Base-by-base conservation (phyloP, 2,888 invertebrate species). In the Callimorpha dominula region DNA sequence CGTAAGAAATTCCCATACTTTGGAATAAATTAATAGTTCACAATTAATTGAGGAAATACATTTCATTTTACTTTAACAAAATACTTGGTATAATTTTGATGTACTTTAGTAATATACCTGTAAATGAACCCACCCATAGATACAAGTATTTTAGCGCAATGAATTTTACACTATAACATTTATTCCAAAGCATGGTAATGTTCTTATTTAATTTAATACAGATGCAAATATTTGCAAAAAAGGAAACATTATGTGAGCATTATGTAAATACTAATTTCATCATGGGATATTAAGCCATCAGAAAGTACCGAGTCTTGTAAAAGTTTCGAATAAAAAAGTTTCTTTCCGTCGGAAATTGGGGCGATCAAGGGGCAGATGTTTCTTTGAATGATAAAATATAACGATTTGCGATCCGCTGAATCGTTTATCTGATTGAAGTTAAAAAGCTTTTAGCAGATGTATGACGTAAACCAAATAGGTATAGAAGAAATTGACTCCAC, bases 361-460 rank as follows among this genome's bases (percentile, higher is more conserved):
- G 65, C 81, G 73, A 78, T 78, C 78, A 82, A 75, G 78, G 78
- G 71, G 76, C 83, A 82, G 81, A 82, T 82, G 81, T 80, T 81
- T 74, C 67, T 67, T 71, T 68, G 76, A 81, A 80, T 77, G 80
- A 82, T 80, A 81, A 82, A 77, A 80, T 72, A 72, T 80, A 76
- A 81, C 72, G 73, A 80, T 81, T 80, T 78, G 75, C 70, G 74
- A 82, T 80, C 74, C 66, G 70, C 74, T 66, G 70, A 31, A 54
- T 72, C 69, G 74, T 72, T 76, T 82, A 75, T 76, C 75, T 77
- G 60, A 63, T 43, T 65, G 54, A 73, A 73, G 66, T 70, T 70
- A 52, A 70, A 72, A 69, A 72, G 68, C 68, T 69, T 72, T 72
- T 64, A 64, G 63, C 54, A 40, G 40, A 68, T 52, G 20, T 62